Percentiles rank a stretch among this genome's conserved stretches.
phyloP scores from a whole-genome alignment of 1,140 invertebrate species.

The Pogonomyrmex californicus region DNA sequence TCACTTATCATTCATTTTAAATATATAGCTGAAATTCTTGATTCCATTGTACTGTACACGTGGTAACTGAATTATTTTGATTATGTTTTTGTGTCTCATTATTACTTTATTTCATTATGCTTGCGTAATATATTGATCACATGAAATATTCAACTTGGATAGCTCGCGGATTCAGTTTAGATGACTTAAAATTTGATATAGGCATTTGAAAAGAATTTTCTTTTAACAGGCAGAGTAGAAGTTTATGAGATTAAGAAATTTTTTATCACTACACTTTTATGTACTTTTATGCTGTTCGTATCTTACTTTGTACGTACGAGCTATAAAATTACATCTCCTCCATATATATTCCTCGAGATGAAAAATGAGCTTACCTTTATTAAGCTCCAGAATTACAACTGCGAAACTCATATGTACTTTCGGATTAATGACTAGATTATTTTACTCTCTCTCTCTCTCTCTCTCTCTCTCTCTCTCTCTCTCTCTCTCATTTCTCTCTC shows the following conservation, averaged over 20 bases:
- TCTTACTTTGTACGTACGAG: neutral
- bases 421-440: slow-evolving; percentile 38
- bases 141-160: neutral
- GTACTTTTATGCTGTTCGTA: neutral
- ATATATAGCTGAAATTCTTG: neutral
- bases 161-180: neutral
- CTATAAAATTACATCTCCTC: slow-evolving; percentile 35
- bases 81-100: neutral
- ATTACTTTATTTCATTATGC: neutral
- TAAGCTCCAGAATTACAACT: slow-evolving; percentile 27
- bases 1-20: neutral
- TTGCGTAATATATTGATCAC: neutral
- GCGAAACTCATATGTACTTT: slow-evolving; percentile 31
- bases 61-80: neutral
- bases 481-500: neutral
- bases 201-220: neutral
- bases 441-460: neutral
- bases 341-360: slow-evolving; percentile 25
- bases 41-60: neutral
- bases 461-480: slow-evolving; percentile 5
- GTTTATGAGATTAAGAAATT: slow-evolving; percentile 29
- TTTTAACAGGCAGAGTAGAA: neutral
- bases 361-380: slow-evolving; percentile 38
- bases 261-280: neutral
- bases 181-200: slow-evolving; percentile 6